A percentile compares a stretch with the other conserved stretches of the same genome.
Evolutionary conservation across 2,797 vertebrate genomes (phyloP).

Genomic region (Eulemur rubriventer): DNA sequence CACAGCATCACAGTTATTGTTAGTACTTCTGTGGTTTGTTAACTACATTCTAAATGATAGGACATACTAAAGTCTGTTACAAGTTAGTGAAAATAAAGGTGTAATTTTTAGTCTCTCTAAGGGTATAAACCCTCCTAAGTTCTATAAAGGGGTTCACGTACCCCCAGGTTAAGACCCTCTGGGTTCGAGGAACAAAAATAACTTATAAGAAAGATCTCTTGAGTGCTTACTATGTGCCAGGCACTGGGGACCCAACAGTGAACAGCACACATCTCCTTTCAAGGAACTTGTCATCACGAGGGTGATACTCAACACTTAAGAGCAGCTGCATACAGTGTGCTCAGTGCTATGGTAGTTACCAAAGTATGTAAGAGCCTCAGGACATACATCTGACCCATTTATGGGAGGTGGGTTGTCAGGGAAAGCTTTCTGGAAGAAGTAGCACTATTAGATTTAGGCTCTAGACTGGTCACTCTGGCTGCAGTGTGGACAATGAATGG

Average conservation of each 20-base stretch:
- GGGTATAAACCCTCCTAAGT: background rate
- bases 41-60: background rate
- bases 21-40: background rate
- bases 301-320: background rate
- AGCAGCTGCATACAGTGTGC: background rate
- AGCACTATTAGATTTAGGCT: background rate
- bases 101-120: background rate
- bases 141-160: background rate
- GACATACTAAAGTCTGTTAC: background rate
- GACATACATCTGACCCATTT: background rate
- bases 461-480: background rate
- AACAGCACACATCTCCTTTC: background rate
- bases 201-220: background rate
- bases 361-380: background rate
- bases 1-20: background rate
- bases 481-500: background rate
- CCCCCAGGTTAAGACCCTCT: background rate
- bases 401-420: background rate
- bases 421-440: background rate
- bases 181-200: background rate
- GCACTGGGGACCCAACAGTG: background rate
- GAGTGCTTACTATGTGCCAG: background rate
- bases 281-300: background rate
- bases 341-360: background rate
- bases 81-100: background rate